Evolutionary conservation across 2,888 invertebrate genomes (phyloP), one percentile per base, ranked within the genome.

Genomic region (Mactromeris polynyma): DNA sequence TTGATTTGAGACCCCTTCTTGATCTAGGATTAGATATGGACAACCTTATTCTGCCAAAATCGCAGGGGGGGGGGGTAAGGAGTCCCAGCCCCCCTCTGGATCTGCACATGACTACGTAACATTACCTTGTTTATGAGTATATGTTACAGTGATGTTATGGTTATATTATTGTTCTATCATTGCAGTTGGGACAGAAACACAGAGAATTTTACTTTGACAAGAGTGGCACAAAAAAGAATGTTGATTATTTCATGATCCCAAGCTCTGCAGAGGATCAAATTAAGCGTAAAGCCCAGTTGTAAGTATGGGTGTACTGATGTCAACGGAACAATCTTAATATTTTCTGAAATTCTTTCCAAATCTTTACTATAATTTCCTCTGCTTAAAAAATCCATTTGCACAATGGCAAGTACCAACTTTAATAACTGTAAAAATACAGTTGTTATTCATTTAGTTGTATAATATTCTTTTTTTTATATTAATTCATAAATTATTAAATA

Each of bases 131-230:
- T n/a, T n/a, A n/a, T n/a, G n/a, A n/a, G n/a, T n/a, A n/a, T n/a
- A n/a, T n/a, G n/a, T n/a, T n/a, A n/a, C n/a, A n/a, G n/a, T n/a
- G n/a, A n/a, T n/a, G n/a, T 46, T 46, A 9, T 46, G 14, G 21
- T 2, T 38, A n/a, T 19, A 26, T 33, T 38, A 33, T 73, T 77
- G 14, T 33, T 82, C 36, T 77, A 77, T 85, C 69, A 81, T 64
- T 94, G 80, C 94, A 97, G 97, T 93, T 95, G 82, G 93, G 95
- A 7, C 96, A 96, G 91, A 93, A 94, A 42, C 97, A 97, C 91
- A 91, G 97, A 85, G 96, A 96, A 83, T 91, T 94, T 90, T 97
- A 96, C 93, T 94, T 90, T 84, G 97, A 97, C 94, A 96, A 96
- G 90, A 96, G 95, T 88, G 96, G 96, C 14, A 96, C 96, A 40